Conservation (phyloP, 2,888 invertebrate species). For the Rotaria macrura region DNA sequence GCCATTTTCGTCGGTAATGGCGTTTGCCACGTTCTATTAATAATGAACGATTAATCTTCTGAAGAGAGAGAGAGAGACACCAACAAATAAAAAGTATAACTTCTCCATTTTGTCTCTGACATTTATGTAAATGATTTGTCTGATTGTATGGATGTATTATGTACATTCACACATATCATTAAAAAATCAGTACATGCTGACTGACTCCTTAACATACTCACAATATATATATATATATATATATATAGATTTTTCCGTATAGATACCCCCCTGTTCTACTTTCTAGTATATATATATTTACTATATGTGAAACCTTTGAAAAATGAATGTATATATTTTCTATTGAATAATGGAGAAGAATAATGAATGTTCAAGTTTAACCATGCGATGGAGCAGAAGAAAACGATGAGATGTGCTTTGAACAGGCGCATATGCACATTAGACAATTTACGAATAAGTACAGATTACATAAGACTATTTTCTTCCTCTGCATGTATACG, state of each 20-base stretch:
- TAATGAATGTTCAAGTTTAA: constrained; percentile 8
- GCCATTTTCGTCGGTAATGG: background rate
- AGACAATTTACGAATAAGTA: background rate
- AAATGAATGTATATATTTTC: background rate
- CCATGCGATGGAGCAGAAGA: background rate
- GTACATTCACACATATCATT: background rate
- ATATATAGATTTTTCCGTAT: background rate
- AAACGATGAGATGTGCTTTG: background rate
- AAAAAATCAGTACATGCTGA: background rate
- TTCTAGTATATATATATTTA: too few relatives aligned
- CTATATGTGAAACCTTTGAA: background rate
- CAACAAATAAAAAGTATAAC: background rate
- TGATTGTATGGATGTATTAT: background rate
- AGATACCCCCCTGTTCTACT: background rate
- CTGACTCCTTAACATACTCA: background rate
- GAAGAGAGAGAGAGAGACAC: background rate
- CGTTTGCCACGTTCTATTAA: background rate
- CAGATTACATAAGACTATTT: background rate
- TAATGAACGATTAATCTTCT: background rate
- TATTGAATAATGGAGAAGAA: background rate
- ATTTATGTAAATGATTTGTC: background rate
- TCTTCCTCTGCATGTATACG: background rate
- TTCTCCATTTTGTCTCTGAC: background rate
- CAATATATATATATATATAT: too few relatives aligned
- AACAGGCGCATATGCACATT: background rate